Conservation (phyloP, 64 coral and sea anemone genomes). For the Anthopleura sola region DNA sequence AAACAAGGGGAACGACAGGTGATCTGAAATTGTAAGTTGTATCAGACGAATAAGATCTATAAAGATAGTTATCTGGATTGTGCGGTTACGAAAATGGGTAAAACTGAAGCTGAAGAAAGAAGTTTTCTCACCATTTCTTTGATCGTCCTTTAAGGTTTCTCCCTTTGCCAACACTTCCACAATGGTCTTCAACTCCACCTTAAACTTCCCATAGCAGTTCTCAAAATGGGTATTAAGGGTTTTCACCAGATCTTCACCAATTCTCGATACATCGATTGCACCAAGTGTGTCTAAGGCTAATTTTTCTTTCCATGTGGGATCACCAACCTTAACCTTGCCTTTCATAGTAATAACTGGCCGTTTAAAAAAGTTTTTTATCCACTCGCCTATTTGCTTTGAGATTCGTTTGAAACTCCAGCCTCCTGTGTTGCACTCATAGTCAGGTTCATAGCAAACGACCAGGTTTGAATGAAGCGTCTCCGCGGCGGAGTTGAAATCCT, state of each 20-base stretch:
- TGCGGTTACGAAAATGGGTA: no score
- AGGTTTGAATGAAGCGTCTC: conserved; percentile 10
- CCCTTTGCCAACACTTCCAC: conserved; percentile 23
- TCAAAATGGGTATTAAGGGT: conserved; percentile 24
- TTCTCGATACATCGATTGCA: conserved; percentile 13
- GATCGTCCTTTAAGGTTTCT: conserved; percentile 45
- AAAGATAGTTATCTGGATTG: no score
- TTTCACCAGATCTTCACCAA: conserved; percentile 20
- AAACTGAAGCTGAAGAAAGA: no score
- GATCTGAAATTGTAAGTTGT: no score
- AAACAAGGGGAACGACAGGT: no score
- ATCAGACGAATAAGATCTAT: no score
- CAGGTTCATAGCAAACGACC: conserved; percentile 36
- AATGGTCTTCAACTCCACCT: conserved; percentile 38
- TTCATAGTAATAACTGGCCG: neutral
- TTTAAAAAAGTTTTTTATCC: neutral
- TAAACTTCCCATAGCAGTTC: conserved; percentile 36
- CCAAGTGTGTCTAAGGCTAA: conserved; percentile 12
- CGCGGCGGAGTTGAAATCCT: conserved; percentile 9
- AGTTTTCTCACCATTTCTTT: conserved; percentile 17
- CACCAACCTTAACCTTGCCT: conserved; percentile 35
- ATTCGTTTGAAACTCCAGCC: neutral
- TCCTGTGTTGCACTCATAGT: neutral
- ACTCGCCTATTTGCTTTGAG: neutral
- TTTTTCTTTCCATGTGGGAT: conserved; percentile 23